Conservation (phyloP, 1,140 invertebrate genomes). For the Formica selysi region DNA sequence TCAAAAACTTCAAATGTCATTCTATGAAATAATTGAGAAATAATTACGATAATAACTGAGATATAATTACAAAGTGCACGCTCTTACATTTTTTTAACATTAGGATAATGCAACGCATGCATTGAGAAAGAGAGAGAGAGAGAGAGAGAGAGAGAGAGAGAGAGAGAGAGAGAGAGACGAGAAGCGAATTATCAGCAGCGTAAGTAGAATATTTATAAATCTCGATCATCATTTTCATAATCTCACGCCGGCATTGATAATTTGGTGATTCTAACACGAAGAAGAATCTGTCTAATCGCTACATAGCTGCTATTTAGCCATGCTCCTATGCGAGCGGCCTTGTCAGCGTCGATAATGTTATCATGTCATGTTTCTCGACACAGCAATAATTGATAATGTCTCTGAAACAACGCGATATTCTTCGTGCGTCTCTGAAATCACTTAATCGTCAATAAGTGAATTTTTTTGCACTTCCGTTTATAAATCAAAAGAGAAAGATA, state of each 20-base stretch:
- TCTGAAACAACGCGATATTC: not conserved
- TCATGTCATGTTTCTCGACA: constrained; percentile 7
- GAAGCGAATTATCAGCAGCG: not conserved
- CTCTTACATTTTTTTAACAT: too few relatives aligned
- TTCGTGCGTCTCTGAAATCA: too few relatives aligned
- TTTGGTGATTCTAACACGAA: constrained; percentile 9
- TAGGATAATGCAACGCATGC: too few relatives aligned
- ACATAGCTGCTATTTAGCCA: constrained; percentile 12
- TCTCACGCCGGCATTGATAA: constrained; percentile 6
- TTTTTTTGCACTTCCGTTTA: not conserved
- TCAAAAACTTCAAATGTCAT: not conserved
- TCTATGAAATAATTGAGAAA: not conserved
- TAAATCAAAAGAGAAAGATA: not conserved
- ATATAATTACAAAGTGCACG: too few relatives aligned
- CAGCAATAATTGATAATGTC: constrained; percentile 35
- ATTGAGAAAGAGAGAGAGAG: not conserved
- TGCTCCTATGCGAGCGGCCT: constrained; percentile 38
- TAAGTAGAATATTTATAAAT: constrained; percentile 9
- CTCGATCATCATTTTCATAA: not conserved
- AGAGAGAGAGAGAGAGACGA: not conserved
- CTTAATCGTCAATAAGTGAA: not conserved
- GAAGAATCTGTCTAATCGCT: constrained; percentile 49
- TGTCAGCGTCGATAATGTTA: constrained; percentile 40
- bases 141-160: too few relatives aligned
- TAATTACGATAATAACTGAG: too few relatives aligned